These are phyloP conservation scores for Epinephelus awoara DNA, from an alignment of 2,797 vertebrate species.

Conservation along the genomic window DNA sequence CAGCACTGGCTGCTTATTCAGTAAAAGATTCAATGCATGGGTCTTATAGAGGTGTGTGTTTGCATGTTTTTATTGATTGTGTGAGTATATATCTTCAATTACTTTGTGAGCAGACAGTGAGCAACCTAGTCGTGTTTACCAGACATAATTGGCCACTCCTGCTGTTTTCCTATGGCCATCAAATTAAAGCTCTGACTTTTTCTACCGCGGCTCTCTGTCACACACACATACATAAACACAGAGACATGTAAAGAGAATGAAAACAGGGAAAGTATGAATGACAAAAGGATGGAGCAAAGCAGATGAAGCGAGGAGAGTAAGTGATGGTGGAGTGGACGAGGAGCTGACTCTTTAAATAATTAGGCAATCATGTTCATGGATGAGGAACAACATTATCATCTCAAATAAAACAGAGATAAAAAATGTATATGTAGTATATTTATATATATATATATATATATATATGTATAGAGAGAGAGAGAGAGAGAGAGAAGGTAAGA, in stretches of 20 bases:
- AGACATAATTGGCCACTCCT: not conserved
- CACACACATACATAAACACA: not conserved
- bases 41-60: not conserved
- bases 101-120: constrained; percentile 7
- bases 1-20: not conserved
- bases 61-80: not conserved
- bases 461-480: not conserved
- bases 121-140: not conserved
- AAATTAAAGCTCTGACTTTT: constrained; percentile 3
- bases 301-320: constrained; percentile 29
- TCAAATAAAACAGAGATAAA: constrained; percentile 37
- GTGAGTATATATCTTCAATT: not conserved
- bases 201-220: not conserved
- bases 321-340: constrained; percentile 41
- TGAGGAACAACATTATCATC: constrained; percentile 46
- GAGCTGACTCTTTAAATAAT: constrained; percentile 47
- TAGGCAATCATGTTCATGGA: constrained; percentile 51
- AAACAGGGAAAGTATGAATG: constrained; percentile 24
- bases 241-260: constrained; percentile 2
- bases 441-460: not conserved
- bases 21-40: constrained; percentile 14
- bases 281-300: constrained; percentile 9
- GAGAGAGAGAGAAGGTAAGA: too few species aligned
- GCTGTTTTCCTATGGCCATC: not conserved
- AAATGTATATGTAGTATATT: not conserved